A percentile compares a stretch with the other conserved stretches of the same genome.
Conservation (phyloP, 2,888 invertebrate species). For the Nesidiocoris tenuis region DNA sequence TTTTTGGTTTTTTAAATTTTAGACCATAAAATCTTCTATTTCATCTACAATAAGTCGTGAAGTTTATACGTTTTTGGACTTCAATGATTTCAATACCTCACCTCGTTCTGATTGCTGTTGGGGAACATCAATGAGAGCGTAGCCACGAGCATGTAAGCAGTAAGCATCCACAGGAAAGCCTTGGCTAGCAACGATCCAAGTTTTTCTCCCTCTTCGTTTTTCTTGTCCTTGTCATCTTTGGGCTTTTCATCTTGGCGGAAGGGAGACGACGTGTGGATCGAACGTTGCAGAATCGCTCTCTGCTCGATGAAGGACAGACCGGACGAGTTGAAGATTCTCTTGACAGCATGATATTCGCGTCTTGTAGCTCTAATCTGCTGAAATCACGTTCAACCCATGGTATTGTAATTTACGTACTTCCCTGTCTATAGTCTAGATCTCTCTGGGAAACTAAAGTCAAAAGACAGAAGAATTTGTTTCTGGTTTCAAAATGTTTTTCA, state of each 20-base stretch:
- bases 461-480: too few species aligned
- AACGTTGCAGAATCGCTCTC: slow-evolving; percentile 36
- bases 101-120: slow-evolving; percentile 71
- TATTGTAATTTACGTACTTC: too few species aligned
- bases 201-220: slow-evolving; percentile 67
- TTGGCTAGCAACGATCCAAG: slow-evolving; percentile 71
- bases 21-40: too few species aligned
- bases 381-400: too few species aligned
- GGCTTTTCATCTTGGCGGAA: slow-evolving; percentile 24
- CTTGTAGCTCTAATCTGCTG: slow-evolving; percentile 27
- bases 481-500: too few species aligned
- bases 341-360: slow-evolving; percentile 40
- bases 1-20: too few species aligned
- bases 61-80: too few species aligned
- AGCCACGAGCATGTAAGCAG: slow-evolving; percentile 72
- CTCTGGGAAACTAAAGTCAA: too few species aligned
- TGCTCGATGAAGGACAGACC: slow-evolving; percentile 41
- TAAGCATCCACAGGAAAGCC: slow-evolving; percentile 76
- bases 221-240: slow-evolving; percentile 53
- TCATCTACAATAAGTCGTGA: too few species aligned
- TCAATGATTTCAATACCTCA: too few species aligned
- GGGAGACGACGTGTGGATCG: slow-evolving; percentile 41
- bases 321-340: slow-evolving; percentile 39
- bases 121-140: slow-evolving; percentile 71
- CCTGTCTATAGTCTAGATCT: too few species aligned